Conservation (phyloP, 2,888 invertebrate species). For the Athalia circularis region DNA sequence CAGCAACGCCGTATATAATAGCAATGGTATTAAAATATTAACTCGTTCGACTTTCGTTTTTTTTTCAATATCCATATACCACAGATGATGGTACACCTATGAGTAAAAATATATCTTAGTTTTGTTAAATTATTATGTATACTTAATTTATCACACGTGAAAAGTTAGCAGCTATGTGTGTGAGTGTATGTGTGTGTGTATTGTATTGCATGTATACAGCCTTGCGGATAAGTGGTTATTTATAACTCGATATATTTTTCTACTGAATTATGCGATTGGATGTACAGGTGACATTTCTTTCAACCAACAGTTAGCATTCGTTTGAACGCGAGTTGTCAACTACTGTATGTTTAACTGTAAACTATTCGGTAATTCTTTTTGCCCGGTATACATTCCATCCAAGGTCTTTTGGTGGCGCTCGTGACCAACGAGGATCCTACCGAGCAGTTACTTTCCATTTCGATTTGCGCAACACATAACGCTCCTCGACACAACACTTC, state of each 20-base stretch:
- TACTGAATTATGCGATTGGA: not conserved
- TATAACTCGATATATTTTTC: not conserved
- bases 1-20: not conserved
- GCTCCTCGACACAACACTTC: slow-evolving; percentile 1
- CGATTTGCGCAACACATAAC: slow-evolving; percentile 57
- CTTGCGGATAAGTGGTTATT: slow-evolving; percentile 12
- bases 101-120: too few relatives aligned
- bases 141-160: too few relatives aligned
- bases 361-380: slow-evolving; percentile 63
- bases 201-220: not conserved
- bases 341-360: slow-evolving; percentile 52
- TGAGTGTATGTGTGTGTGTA: not conserved
- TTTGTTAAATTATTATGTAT: too few relatives aligned
- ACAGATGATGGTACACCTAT: too few relatives aligned
- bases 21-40: not conserved
- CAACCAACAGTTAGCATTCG: not conserved
- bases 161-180: too few relatives aligned
- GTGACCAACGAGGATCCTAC: slow-evolving; percentile 51
- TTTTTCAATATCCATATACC: not conserved
- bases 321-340: too few relatives aligned
- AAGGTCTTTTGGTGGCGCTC: slow-evolving; percentile 59
- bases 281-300: not conserved
- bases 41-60: not conserved
- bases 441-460: slow-evolving; percentile 63
- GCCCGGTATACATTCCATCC: slow-evolving; percentile 64